Evolutionary conservation across 1,140 invertebrate species (phyloP).

Genomic region (Pachypsylla venusta): DNA sequence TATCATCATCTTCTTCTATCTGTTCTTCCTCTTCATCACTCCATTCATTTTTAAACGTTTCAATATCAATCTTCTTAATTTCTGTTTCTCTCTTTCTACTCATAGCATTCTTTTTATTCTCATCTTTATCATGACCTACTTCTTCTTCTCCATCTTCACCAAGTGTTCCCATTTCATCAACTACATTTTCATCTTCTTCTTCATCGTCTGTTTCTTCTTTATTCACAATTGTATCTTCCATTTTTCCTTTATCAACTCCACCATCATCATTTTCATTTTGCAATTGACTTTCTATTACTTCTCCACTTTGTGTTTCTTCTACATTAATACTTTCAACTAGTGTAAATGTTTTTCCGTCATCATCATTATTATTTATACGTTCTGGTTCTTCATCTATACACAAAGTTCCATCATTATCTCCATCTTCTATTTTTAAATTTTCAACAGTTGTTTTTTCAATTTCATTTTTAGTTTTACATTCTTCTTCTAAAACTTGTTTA

Average conservation of each 20-base stretch:
- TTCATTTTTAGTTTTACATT: too few relatives aligned
- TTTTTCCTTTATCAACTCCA: neutral
- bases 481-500: too few relatives aligned
- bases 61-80: neutral
- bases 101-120: neutral
- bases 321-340: too few relatives aligned
- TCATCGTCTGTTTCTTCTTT: conserved; percentile 9
- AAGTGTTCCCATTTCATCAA: neutral
- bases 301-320: too few relatives aligned
- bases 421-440: too few relatives aligned
- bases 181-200: conserved; percentile 6
- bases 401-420: too few relatives aligned
- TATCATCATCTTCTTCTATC: neutral
- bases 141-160: conserved; percentile 8
- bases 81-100: neutral
- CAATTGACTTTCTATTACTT: too few relatives aligned
- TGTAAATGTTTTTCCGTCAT: too few relatives aligned
- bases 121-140: neutral
- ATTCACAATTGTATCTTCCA: neutral
- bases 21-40: conserved; percentile 2
- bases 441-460: too few relatives aligned
- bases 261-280: neutral
- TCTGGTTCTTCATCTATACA: too few relatives aligned
- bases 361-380: too few relatives aligned
- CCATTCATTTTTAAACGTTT: conserved; percentile 1